A percentile compares a stretch with the other conserved stretches of the same genome.
These are phyloP conservation scores for human DNA, from an alignment of 2,113 vertebrate genomes.

Conservation along the genomic window GRCh38 chr18:62924001-62924500, in stretches of 20 bases:
- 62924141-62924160: not conserved
- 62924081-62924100: not conserved
- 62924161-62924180: not conserved
- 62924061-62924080: not conserved
- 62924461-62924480: constrained; percentile 14
- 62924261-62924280: not conserved
- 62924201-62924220: not conserved
- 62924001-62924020: not conserved
- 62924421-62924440: not conserved
- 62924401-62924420: not conserved
- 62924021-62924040: not conserved
- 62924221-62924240: not conserved
- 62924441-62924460: not conserved
- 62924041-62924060: not conserved
- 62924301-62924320: not conserved
- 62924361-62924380: not conserved
- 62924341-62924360: not conserved
- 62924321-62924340: not conserved
- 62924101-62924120: not conserved
- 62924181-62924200: not conserved
- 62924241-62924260: not conserved
- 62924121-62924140: not conserved
- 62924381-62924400: not conserved
- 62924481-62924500: constrained; percentile 37
- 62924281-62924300: not conserved